Conservation (phyloP, 1,140 invertebrate species). For the Argopecten irradians region DNA sequence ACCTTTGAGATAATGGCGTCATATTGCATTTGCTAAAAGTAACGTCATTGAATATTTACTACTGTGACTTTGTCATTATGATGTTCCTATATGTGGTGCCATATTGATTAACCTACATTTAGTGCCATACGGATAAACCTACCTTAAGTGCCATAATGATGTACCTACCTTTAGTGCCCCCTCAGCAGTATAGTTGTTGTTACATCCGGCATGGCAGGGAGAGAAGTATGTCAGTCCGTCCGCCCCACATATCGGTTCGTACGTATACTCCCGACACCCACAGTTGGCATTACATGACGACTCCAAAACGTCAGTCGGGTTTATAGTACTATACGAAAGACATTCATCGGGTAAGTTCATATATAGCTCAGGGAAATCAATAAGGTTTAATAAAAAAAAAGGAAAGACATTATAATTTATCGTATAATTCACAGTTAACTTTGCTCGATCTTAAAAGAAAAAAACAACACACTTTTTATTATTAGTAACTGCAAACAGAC, state of each 20-base stretch:
- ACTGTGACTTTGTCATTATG: background rate
- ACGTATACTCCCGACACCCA: constrained; percentile 47
- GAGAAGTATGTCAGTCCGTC: constrained; percentile 93
- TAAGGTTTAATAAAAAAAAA: no score
- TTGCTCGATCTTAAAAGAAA: no score
- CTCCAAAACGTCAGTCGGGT: constrained; percentile 19
- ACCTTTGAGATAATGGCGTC: no score
- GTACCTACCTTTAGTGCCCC: constrained; percentile 30
- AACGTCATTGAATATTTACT: background rate
- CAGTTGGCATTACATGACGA: constrained; percentile 56
- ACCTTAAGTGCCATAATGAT: no score
- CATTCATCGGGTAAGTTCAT: no score
- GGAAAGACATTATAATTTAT: no score
- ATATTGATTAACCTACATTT: no score
- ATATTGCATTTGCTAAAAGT: background rate
- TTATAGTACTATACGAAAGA: constrained; percentile 37
- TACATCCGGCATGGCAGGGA: constrained; percentile 93
- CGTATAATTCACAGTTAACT: no score
- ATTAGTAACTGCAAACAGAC: no score
- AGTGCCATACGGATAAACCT: no score
- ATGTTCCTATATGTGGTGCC: background rate
- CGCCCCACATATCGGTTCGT: constrained; percentile 75
- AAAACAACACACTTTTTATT: no score
- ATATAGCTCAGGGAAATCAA: no score
- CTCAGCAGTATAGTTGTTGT: constrained; percentile 43